These are phyloP conservation scores for Girardinus metallicus DNA, from an alignment of 2,797 vertebrate species.

Conservation along the genomic window DNA sequence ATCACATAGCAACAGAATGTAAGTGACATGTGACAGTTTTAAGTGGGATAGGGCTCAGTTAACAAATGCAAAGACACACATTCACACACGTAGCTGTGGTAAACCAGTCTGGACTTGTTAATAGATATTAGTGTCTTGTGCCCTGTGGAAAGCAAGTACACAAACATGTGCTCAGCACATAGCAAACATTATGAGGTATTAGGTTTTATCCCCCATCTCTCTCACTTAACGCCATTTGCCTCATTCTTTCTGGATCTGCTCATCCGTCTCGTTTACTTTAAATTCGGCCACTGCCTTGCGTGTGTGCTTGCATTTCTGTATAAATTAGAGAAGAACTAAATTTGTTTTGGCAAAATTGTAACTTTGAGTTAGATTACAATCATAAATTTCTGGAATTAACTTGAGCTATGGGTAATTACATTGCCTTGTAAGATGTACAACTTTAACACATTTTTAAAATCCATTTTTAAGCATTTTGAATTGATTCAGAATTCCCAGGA, in stretches of 20 bases:
- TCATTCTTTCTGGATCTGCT: slow-evolving; percentile 8
- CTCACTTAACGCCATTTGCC: slow-evolving; percentile 13
- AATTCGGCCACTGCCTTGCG: neutral
- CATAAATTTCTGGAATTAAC: neutral
- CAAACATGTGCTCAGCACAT: slow-evolving; percentile 70
- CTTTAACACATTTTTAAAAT: no score
- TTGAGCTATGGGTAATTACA: neutral
- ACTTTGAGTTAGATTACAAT: neutral
- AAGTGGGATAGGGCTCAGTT: slow-evolving; percentile 57
- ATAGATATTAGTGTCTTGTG: slow-evolving; percentile 63
- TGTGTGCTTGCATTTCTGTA: neutral
- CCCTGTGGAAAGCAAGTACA: slow-evolving; percentile 69
- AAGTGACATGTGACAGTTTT: slow-evolving; percentile 72
- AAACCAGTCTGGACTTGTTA: slow-evolving; percentile 60
- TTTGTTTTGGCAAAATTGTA: neutral
- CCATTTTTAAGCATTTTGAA: no score
- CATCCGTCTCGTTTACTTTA: neutral
- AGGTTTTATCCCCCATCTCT: slow-evolving; percentile 49
- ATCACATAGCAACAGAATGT: slow-evolving; percentile 67
- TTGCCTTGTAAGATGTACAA: no score
- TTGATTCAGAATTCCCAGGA: no score
- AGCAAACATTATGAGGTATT: slow-evolving; percentile 68
- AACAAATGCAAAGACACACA: slow-evolving; percentile 45
- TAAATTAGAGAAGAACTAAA: neutral
- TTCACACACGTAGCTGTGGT: slow-evolving; percentile 57